Evolutionary conservation across 2,113 vertebrate genomes (phyloP).

Genomic region (Crotophaga sulcirostris): DNA sequence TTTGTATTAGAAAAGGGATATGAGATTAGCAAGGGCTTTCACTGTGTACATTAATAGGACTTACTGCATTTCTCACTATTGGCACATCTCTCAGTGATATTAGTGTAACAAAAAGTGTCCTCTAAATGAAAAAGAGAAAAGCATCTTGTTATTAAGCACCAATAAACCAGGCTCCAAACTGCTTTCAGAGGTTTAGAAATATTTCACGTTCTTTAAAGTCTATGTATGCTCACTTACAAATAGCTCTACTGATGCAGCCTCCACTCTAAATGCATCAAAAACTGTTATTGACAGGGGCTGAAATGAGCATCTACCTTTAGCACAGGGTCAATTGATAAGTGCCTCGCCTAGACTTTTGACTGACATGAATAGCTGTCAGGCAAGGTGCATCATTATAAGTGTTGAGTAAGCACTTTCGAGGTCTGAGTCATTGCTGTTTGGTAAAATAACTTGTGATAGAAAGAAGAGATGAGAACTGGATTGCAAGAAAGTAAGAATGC

Average conservation of each 20-base stretch:
- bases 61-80: not conserved
- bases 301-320: constrained; percentile 78
- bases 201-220: constrained; percentile 48
- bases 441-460: not conserved
- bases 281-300: constrained; percentile 75
- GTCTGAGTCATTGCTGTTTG: not conserved
- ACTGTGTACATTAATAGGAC: not conserved
- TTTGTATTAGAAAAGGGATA: constrained; percentile 19
- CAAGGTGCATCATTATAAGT: constrained; percentile 40
- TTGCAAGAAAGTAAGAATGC: not conserved
- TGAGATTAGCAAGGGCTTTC: constrained; percentile 44
- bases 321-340: constrained; percentile 81
- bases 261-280: constrained; percentile 69
- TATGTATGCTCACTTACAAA: constrained; percentile 9
- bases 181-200: not conserved
- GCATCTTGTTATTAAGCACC: not conserved
- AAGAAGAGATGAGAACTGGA: not conserved
- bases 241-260: constrained; percentile 31
- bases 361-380: constrained; percentile 76
- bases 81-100: not conserved
- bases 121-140: not conserved
- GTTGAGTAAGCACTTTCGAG: constrained; percentile 18
- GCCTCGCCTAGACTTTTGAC: constrained; percentile 77
- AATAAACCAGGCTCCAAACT: not conserved
- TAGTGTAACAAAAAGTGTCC: not conserved